Percentiles rank a stretch among this genome's conserved stretches.
phyloP scores from a whole-genome alignment of 2,888 invertebrate genomes.

The Synanthedon formicaeformis region DNA sequence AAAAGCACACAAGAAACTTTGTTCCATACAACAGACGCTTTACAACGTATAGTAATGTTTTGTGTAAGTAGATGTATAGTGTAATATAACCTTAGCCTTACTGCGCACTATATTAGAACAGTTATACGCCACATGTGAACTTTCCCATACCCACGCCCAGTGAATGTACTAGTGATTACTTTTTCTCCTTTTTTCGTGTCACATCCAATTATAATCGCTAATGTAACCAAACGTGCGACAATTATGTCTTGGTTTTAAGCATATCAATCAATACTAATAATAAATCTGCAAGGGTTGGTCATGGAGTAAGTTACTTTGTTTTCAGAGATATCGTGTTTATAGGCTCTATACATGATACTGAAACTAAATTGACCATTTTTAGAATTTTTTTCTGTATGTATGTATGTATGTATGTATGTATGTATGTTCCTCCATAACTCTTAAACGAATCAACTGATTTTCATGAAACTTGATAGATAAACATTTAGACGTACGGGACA shows the following conservation, averaged over 20 bases:
- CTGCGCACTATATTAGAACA: slow-evolving; percentile 31
- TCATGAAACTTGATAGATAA: too few species aligned
- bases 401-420: too few species aligned
- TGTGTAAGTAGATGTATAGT: not conserved
- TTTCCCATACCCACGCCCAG: slow-evolving; percentile 66
- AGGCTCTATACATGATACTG: too few species aligned
- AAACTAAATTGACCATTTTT: too few species aligned
- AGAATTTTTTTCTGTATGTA: too few species aligned
- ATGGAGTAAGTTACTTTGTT: too few species aligned
- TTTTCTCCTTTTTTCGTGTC: slow-evolving; percentile 41
- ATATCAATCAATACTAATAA: too few species aligned
- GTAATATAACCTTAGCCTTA: slow-evolving; percentile 12
- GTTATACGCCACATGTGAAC: slow-evolving; percentile 59
- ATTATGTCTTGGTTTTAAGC: not conserved
- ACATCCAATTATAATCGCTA: slow-evolving; percentile 1
- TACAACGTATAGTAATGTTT: not conserved
- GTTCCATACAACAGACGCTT: not conserved
- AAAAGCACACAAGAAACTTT: not conserved
- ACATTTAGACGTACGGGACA: too few species aligned
- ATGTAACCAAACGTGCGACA: not conserved
- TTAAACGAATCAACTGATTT: too few species aligned
- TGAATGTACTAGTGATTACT: slow-evolving; percentile 15
- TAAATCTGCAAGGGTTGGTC: too few species aligned
- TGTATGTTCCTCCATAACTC: too few species aligned
- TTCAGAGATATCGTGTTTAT: too few species aligned